Conservation (phyloP, 2,888 invertebrate genomes). For the Matsumyia berberina region DNA sequence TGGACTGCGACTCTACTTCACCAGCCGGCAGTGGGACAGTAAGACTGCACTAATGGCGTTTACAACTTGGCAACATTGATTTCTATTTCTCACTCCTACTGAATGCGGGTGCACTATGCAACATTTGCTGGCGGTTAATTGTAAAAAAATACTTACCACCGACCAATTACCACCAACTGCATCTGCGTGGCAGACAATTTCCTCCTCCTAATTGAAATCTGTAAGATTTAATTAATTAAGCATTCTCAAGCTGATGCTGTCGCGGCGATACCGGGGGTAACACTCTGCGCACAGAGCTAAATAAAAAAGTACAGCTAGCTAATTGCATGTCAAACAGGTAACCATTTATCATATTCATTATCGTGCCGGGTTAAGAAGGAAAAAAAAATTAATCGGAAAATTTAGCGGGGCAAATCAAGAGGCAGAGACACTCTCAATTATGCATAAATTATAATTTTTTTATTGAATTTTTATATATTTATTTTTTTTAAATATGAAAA, state of each 20-base stretch:
- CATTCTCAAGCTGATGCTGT: slow-evolving; percentile 21
- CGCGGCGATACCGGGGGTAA: neutral
- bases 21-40: neutral
- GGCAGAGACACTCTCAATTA: slow-evolving; percentile 46
- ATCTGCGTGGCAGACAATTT: slow-evolving; percentile 32
- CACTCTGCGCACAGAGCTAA: slow-evolving; percentile 12
- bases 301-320: slow-evolving; percentile 56
- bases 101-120: slow-evolving; percentile 73
- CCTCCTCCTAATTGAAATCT: slow-evolving; percentile 50
- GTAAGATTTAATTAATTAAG: slow-evolving; percentile 70
- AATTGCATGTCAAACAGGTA: slow-evolving; percentile 74
- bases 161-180: slow-evolving; percentile 24
- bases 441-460: slow-evolving; percentile 45
- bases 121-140: slow-evolving; percentile 14
- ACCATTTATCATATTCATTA: slow-evolving; percentile 75
- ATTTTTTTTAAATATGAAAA: slow-evolving; percentile 30
- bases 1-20: slow-evolving; percentile 13
- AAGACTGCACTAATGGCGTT: no score
- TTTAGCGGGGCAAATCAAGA: slow-evolving; percentile 22
- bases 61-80: neutral
- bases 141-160: slow-evolving; percentile 16
- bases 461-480: slow-evolving; percentile 17
- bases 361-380: slow-evolving; percentile 34
- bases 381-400: slow-evolving; percentile 43
- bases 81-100: neutral